These are phyloP conservation scores for Okamejei kenojei DNA, from an alignment of 2,797 vertebrate species.

Conservation along the genomic window DNA sequence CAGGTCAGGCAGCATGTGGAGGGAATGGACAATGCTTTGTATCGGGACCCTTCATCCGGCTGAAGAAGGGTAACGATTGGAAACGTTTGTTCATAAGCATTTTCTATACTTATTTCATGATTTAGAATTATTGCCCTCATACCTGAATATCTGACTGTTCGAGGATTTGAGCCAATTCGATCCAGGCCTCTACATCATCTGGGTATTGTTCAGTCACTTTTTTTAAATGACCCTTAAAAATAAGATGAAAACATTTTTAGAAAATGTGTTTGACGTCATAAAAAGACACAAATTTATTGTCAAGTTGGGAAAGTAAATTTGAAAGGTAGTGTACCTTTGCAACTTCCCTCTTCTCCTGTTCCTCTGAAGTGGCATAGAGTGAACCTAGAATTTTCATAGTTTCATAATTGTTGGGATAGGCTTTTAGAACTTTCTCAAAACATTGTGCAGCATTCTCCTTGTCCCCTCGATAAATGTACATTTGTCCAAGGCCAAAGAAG, in stretches of 20 bases:
- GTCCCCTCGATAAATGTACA: conserved; percentile 96
- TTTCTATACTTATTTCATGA: background rate
- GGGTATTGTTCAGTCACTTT: conserved; percentile 97
- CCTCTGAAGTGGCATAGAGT: conserved; percentile 93
- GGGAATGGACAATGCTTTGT: no score
- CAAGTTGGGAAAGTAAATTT: background rate
- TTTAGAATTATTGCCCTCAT: conserved; percentile 37
- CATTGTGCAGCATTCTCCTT: conserved; percentile 97
- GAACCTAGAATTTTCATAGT: conserved; percentile 99
- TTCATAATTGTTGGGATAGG: conserved; percentile 97
- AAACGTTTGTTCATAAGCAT: no score
- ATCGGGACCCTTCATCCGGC: no score
- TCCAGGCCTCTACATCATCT: conserved; percentile 98
- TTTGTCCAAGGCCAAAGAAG: conserved; percentile 95
- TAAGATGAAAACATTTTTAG: conserved; percentile 37
- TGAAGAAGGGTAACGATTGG: no score
- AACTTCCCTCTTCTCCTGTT: conserved; percentile 95
- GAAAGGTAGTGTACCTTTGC: conserved; percentile 70
- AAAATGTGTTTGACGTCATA: background rate
- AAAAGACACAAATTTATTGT: background rate
- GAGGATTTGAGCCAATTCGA: conserved; percentile 92
- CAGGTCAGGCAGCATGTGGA: no score
- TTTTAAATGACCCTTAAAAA: conserved; percentile 84
- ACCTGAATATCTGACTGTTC: conserved; percentile 98
- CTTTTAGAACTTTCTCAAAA: conserved; percentile 97